Evolutionary conservation across 2,113 vertebrate species (phyloP).

Genomic region (Labeo catla): DNA sequence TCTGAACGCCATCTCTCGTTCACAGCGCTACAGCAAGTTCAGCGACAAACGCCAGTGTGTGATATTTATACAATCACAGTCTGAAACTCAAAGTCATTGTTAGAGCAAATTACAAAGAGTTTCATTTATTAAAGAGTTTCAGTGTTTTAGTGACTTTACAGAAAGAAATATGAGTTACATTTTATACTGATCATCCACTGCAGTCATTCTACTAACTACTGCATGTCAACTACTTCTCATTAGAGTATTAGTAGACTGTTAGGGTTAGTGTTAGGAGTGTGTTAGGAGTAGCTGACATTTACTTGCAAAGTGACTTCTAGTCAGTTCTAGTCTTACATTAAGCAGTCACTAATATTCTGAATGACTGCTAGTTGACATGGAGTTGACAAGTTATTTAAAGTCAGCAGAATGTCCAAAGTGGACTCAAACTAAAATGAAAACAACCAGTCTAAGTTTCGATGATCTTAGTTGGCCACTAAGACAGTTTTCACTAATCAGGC

Average conservation of each 20-base stretch:
- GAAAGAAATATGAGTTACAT: neutral
- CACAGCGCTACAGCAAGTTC: conserved; percentile 44
- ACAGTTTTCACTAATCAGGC: neutral
- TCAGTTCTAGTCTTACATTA: no score
- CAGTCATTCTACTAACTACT: neutral
- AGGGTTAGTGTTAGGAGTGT: neutral
- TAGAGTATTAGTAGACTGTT: neutral
- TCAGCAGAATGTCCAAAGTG: no score
- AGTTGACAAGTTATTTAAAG: no score
- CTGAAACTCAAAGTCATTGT: neutral
- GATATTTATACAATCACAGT: conserved; percentile 41
- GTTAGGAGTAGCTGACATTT: no score
- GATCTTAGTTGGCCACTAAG: neutral
- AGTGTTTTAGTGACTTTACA: neutral
- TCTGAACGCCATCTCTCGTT: conserved; percentile 37
- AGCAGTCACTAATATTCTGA: no score
- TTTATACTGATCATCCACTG: no score
- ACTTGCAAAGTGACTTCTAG: no score
- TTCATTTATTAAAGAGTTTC: neutral
- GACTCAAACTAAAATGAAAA: neutral
- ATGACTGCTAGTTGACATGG: no score
- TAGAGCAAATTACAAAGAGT: neutral
- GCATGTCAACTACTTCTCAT: neutral
- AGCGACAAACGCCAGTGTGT: conserved; percentile 52
- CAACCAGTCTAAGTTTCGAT: neutral